Evolutionary conservation across 2,113 vertebrate species (phyloP).

Genomic region (Corvus cornix): DNA sequence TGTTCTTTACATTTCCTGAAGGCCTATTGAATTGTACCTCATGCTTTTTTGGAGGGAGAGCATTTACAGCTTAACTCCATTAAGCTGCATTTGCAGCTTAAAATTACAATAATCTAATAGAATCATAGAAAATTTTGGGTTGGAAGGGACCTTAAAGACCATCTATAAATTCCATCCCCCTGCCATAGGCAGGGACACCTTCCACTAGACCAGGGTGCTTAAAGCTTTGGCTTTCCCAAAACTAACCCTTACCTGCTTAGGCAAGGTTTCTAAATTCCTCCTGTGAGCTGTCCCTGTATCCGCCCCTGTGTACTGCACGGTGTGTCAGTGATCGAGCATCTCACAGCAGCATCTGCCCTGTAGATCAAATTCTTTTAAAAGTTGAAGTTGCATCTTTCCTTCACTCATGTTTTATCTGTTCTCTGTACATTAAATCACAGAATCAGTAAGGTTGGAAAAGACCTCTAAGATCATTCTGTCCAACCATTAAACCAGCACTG

Average conservation of each 20-base stretch:
- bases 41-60: background rate
- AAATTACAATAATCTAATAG: background rate
- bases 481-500: background rate
- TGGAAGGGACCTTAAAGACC: background rate
- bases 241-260: background rate
- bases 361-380: background rate
- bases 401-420: background rate
- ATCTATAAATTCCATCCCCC: background rate
- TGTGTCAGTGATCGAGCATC: background rate
- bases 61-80: background rate
- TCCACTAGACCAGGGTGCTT: background rate
- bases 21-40: background rate
- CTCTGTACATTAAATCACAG: background rate
- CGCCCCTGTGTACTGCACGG: rapidly evolving
- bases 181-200: background rate
- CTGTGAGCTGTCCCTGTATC: background rate
- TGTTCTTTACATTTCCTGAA: background rate
- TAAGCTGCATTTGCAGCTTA: background rate
- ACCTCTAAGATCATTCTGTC: background rate
- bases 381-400: background rate
- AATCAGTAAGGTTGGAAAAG: background rate
- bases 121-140: background rate
- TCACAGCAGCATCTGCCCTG: background rate
- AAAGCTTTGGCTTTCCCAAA: background rate
- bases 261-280: background rate